A percentile compares a stretch with the other conserved stretches of the same genome.
Conservation (phyloP, 1,140 invertebrate genomes). For the Phenacoccus solenopsis region DNA sequence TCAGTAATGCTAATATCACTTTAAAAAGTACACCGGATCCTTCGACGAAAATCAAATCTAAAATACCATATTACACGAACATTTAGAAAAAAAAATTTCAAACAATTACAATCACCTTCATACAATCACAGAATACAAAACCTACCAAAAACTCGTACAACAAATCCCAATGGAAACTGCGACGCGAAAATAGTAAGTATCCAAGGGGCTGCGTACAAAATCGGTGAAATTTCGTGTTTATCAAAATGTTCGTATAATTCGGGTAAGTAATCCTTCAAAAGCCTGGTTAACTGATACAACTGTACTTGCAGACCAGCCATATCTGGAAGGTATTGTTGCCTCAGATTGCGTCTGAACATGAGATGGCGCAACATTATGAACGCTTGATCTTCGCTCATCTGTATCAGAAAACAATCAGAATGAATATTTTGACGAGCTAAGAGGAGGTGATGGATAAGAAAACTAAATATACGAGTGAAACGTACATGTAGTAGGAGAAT, state of each 20-base stretch:
- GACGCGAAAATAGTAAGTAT: slow-evolving; percentile 90
- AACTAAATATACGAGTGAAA: too few relatives aligned
- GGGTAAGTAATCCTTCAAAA: slow-evolving; percentile 75
- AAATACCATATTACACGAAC: slow-evolving; percentile 30
- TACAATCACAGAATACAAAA: slow-evolving; percentile 19
- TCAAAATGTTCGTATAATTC: slow-evolving; percentile 82
- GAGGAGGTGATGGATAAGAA: too few relatives aligned
- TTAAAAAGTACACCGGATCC: slow-evolving; percentile 78
- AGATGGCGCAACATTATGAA: slow-evolving; percentile 77
- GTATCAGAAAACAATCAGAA: slow-evolving; percentile 19
- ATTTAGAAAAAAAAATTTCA: slow-evolving; percentile 6
- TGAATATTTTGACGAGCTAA: too few relatives aligned
- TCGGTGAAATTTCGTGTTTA: slow-evolving; percentile 76
- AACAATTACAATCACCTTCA: slow-evolving; percentile 14
- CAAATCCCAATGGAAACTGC: slow-evolving; percentile 91
- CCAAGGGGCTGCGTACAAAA: slow-evolving; percentile 91
- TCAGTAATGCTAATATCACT: slow-evolving; percentile 70
- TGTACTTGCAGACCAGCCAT: slow-evolving; percentile 85
- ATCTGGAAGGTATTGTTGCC: slow-evolving; percentile 81
- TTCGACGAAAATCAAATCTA: slow-evolving; percentile 81
- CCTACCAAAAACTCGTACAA: slow-evolving; percentile 81
- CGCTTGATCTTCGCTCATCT: slow-evolving; percentile 83
- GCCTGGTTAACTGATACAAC: slow-evolving; percentile 85
- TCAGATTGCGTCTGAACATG: slow-evolving; percentile 75
- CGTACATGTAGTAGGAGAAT: slow-evolving; percentile 84